Evolutionary conservation across 1,140 invertebrate species (phyloP).

Genomic region (Zaprionus kolodkinae): DNA sequence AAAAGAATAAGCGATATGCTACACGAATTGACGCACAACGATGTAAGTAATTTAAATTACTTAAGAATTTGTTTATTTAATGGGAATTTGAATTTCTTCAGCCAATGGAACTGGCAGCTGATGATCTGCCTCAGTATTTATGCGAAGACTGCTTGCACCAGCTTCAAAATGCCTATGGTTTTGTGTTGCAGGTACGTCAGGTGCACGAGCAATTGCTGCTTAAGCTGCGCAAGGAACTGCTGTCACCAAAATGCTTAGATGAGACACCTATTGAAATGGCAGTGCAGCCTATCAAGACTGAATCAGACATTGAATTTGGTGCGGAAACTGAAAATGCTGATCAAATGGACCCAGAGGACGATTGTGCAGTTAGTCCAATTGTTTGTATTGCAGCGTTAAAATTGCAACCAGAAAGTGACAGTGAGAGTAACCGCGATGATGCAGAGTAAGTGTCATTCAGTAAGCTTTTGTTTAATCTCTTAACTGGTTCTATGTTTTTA

Average conservation of each 20-base stretch:
- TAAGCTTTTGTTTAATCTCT: neutral
- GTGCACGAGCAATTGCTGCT: constrained; percentile 54
- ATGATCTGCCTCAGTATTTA: constrained; percentile 55
- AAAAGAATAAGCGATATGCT: constrained; percentile 54
- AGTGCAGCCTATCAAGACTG: constrained; percentile 49
- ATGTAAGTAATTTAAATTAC: constrained; percentile 38
- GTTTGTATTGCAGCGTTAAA: constrained; percentile 22
- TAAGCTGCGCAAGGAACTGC: constrained; percentile 29
- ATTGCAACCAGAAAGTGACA: constrained; percentile 41
- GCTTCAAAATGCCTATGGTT: constrained; percentile 57
- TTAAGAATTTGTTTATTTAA: neutral
- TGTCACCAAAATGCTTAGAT: constrained; percentile 46
- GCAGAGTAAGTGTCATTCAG: constrained; percentile 27
- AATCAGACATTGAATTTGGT: constrained; percentile 34
- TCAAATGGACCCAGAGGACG: neutral
- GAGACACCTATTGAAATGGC: constrained; percentile 64
- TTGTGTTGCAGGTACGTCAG: constrained; percentile 55
- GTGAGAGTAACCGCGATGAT: constrained; percentile 20
- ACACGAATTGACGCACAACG: constrained; percentile 62
- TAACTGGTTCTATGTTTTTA: neutral
- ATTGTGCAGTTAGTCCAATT: neutral
- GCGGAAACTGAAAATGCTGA: neutral
- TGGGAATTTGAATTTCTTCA: neutral
- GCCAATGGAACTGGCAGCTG: constrained; percentile 43
- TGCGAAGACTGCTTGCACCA: constrained; percentile 48